Evolutionary conservation across 2,797 vertebrate species (phyloP).

Genomic region (Heterohyrax brucei): DNA sequence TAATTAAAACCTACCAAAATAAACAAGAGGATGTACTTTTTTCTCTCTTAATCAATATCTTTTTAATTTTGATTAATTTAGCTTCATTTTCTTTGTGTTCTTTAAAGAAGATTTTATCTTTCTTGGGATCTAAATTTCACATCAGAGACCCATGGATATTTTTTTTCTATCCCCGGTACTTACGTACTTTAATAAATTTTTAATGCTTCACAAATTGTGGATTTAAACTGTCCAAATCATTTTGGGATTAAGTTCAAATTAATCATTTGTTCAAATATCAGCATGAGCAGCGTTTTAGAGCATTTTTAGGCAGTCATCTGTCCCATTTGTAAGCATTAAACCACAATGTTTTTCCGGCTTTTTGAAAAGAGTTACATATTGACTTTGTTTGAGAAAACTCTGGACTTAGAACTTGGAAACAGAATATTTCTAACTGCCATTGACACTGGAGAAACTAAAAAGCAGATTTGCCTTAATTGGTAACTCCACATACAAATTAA

Average conservation of each 20-base stretch:
- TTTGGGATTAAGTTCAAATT: conserved; percentile 46
- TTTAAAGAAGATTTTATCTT: conserved; percentile 49
- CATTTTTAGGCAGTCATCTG: background rate
- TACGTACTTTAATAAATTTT: conserved; percentile 52
- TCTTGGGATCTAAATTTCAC: conserved; percentile 40
- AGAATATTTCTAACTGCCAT: background rate
- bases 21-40: background rate
- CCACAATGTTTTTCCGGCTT: background rate
- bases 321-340: background rate
- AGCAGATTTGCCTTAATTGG: conserved; percentile 3
- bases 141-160: conserved; percentile 20
- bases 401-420: background rate
- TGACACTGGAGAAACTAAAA: background rate
- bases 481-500: conserved; percentile 16
- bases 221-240: conserved; percentile 34
- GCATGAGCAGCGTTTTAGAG: conserved; percentile 7
- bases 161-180: conserved; percentile 32
- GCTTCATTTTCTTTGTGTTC: background rate
- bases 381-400: background rate
- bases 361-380: background rate
- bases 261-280: conserved; percentile 70
- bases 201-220: background rate
- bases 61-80: conserved; percentile 44
- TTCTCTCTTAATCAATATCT: background rate
- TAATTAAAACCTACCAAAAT: conserved; percentile 30